Conservation (phyloP, 1,140 invertebrate genomes). For the Leptopilina boulardi region DNA sequence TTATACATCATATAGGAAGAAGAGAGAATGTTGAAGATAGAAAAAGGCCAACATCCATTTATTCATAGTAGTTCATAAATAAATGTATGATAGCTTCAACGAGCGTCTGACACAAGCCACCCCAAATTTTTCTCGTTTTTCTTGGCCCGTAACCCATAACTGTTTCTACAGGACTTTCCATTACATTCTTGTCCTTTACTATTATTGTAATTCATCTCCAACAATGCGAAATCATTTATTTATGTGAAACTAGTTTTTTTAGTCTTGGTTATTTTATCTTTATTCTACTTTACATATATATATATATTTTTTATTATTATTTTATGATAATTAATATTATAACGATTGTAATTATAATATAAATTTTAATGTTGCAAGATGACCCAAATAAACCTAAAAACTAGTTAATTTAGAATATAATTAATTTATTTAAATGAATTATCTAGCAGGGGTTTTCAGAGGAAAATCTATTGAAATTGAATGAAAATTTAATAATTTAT, state of each 20-base stretch:
- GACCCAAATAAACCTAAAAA: too few relatives aligned
- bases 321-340: too few relatives aligned
- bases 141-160: conserved; percentile 16
- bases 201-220: conserved; percentile 7
- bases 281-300: background rate
- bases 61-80: conserved; percentile 75
- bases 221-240: background rate
- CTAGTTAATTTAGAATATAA: too few relatives aligned
- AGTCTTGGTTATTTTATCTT: background rate
- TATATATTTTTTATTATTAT: too few relatives aligned
- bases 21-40: conserved; percentile 53
- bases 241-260: too few relatives aligned
- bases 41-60: conserved; percentile 71
- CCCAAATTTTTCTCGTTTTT: conserved; percentile 4
- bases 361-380: too few relatives aligned
- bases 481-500: too few relatives aligned
- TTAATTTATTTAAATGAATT: too few relatives aligned
- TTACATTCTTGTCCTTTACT: background rate
- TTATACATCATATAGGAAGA: conserved; percentile 60
- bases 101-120: conserved; percentile 36
- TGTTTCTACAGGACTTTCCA: background rate
- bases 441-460: too few relatives aligned
- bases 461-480: too few relatives aligned
- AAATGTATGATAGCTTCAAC: conserved; percentile 71
- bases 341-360: too few relatives aligned